Conservation (phyloP, 2,113 vertebrate genomes). For the Isurus oxyrinchus region DNA sequence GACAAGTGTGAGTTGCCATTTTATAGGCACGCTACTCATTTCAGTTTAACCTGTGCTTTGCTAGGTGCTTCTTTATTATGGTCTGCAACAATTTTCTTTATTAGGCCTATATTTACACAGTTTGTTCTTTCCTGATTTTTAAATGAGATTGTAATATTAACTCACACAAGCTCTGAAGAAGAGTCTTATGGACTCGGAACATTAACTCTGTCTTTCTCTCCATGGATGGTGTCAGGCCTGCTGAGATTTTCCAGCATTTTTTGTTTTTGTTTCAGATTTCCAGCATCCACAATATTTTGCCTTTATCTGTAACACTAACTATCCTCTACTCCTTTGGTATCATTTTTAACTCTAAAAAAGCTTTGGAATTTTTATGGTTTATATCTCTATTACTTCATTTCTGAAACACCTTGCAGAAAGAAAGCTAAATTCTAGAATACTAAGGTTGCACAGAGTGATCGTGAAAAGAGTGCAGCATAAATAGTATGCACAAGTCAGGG, state of each 20-base stretch:
- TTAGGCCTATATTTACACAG: background rate
- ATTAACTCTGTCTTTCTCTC: too few species aligned
- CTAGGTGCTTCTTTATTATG: background rate
- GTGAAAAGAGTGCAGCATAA: background rate
- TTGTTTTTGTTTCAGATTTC: too few species aligned
- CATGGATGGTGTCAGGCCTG: too few species aligned
- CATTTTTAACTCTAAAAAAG: background rate
- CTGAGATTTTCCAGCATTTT: too few species aligned
- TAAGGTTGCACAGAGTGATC: background rate
- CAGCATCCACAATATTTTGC: too few species aligned
- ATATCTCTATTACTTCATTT: background rate
- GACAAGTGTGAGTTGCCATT: background rate
- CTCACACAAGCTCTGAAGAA: too few species aligned
- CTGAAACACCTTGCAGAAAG: background rate
- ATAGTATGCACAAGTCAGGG: background rate
- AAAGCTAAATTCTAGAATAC: background rate
- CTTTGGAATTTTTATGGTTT: background rate
- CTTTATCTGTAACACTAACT: background rate
- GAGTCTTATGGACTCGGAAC: too few species aligned
- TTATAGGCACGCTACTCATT: background rate
- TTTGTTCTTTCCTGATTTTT: background rate
- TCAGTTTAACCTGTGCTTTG: background rate
- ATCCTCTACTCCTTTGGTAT: background rate
- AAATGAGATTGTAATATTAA: background rate
- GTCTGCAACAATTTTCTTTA: background rate